phyloP scores from a whole-genome alignment of 2,113 vertebrate species.

The Cyprichromis sp. region DNA sequence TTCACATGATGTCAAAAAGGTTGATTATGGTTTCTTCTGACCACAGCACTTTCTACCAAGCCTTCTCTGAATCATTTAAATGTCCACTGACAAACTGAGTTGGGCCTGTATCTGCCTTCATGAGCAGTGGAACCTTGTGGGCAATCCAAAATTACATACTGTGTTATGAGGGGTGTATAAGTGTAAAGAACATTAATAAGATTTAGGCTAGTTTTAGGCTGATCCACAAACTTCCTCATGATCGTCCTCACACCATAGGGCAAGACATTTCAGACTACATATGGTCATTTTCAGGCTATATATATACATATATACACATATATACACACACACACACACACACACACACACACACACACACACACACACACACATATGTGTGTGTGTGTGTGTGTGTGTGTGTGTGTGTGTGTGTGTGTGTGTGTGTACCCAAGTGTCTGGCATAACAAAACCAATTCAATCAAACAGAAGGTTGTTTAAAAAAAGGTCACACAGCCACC shows the following conservation, averaged over 20 bases:
- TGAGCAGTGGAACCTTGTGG: not conserved
- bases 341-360: no score
- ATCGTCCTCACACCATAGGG: not conserved
- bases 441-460: not conserved
- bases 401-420: not conserved
- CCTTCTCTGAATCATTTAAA: not conserved
- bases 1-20: not conserved
- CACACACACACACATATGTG: no score
- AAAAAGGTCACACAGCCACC: conserved; percentile 10
- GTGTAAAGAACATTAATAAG: not conserved
- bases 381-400: no score
- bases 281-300: not conserved
- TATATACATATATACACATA: rapidly evolving
- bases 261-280: not conserved
- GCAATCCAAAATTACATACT: not conserved
- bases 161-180: not conserved
- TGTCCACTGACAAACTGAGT: not conserved
- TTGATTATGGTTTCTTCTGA: not conserved
- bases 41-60: not conserved
- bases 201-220: not conserved
- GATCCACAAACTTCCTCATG: not conserved
- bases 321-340: no score
- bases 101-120: not conserved
- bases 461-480: not conserved
- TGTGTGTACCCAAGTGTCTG: not conserved